Evolutionary conservation across 2,797 vertebrate species (phyloP).

Genomic region (Acrocephalus scirpaceus): DNA sequence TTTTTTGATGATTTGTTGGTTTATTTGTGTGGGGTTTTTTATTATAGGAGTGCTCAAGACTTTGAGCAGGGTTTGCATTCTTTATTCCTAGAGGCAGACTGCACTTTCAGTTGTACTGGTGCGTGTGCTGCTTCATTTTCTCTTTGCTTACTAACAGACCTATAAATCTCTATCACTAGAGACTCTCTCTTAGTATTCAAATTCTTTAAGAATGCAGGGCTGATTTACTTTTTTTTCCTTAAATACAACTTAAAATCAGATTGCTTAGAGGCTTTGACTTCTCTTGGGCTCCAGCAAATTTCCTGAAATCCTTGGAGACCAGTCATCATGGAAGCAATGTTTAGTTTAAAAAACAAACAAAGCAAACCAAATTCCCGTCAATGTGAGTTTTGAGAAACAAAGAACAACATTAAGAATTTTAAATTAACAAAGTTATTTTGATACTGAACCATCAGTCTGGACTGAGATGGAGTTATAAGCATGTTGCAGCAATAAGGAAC

Average conservation of each 20-base stretch:
- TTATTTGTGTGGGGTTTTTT: background rate
- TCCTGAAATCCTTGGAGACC: background rate
- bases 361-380: background rate
- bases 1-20: background rate
- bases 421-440: background rate
- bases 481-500: background rate
- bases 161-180: background rate
- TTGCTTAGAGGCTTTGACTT: background rate
- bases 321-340: background rate
- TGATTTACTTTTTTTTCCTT: background rate
- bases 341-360: background rate
- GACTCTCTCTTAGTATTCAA: background rate
- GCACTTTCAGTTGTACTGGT: background rate
- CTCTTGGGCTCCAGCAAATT: background rate
- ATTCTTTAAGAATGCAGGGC: background rate
- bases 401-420: background rate
- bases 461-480: background rate
- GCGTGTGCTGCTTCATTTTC: background rate
- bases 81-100: background rate
- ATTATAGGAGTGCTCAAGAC: background rate
- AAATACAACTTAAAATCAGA: background rate
- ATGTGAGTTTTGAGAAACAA: background rate
- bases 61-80: background rate
- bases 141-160: background rate
- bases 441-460: background rate